phyloP scores from a whole-genome alignment of 2,113 vertebrate genomes.

The Bubalus kerabau region DNA sequence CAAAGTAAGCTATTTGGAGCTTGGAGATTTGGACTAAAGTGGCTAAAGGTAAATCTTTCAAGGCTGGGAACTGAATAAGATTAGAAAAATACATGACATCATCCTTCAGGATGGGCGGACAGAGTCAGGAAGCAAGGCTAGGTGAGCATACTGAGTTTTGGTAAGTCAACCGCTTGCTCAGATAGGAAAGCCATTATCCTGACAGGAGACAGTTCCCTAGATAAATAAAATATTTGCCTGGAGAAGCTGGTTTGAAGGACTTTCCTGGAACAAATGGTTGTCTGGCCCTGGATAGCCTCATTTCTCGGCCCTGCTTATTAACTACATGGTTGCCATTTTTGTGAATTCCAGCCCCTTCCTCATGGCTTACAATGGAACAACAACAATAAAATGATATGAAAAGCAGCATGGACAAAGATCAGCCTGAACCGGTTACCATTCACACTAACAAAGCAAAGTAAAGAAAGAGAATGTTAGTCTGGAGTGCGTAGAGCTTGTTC shows the following conservation, averaged over 20 bases:
- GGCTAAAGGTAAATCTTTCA: neutral
- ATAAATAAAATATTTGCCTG: neutral
- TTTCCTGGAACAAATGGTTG: neutral
- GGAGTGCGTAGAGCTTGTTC: neutral
- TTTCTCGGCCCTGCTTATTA: neutral
- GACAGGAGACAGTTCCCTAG: neutral
- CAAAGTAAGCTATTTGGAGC: neutral
- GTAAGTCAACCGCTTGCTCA: neutral
- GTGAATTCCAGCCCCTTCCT: neutral
- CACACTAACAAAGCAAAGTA: neutral
- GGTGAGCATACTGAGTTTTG: neutral
- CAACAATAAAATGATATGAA: neutral
- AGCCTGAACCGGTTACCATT: neutral
- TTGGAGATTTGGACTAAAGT: neutral
- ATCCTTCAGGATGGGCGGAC: neutral
- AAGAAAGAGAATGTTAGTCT: neutral
- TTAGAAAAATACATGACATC: neutral
- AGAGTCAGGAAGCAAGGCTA: neutral
- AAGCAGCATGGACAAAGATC: neutral
- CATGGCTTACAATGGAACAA: neutral
- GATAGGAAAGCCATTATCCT: neutral
- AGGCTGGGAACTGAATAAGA: neutral
- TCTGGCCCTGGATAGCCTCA: neutral
- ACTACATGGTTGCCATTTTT: accelerated
- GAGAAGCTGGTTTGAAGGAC: neutral